phyloP scores from a whole-genome alignment of 2,888 invertebrate genomes.

The Netelia fuscicornis region DNA sequence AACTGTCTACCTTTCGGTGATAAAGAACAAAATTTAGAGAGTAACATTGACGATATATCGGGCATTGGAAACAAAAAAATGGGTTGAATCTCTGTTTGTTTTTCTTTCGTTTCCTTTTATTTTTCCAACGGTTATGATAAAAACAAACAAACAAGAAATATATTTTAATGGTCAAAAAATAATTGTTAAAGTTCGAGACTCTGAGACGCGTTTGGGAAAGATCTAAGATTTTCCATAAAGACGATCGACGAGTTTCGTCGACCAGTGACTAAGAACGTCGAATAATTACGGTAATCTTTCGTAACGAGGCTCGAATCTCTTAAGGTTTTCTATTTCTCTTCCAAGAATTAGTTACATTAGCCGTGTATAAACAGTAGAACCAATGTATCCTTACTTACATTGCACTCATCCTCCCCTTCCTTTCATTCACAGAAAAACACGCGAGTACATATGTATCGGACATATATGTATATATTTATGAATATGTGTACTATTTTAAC shows the following conservation, averaged over 20 bases:
- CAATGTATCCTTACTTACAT: slow-evolving; percentile 51
- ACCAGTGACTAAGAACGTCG: neutral
- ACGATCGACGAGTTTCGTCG: neutral
- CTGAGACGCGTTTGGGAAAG: neutral
- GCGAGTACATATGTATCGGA: slow-evolving; percentile 24
- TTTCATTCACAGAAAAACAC: slow-evolving; percentile 5
- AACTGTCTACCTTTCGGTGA: neutral
- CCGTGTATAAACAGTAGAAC: slow-evolving; percentile 34
- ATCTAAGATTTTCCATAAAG: neutral
- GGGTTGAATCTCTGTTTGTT: neutral
- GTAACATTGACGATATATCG: neutral
- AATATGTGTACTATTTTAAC: slow-evolving; percentile 59
- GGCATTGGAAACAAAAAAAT: neutral
- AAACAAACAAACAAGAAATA: neutral
- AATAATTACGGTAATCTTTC: neutral
- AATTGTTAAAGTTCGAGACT: neutral
- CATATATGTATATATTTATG: slow-evolving; percentile 55
- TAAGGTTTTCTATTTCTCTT: slow-evolving; percentile 6
- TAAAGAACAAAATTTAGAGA: neutral
- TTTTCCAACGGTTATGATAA: neutral
- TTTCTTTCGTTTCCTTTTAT: neutral
- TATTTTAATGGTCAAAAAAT: neutral
- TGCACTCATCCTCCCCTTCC: slow-evolving; percentile 19
- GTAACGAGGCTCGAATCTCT: slow-evolving; percentile 15
- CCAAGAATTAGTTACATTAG: slow-evolving; percentile 21